A percentile compares a stretch with the other conserved stretches of the same genome.
Evolutionary conservation across 2,797 vertebrate genomes (phyloP).

Genomic region (Naso thynnoides): DNA sequence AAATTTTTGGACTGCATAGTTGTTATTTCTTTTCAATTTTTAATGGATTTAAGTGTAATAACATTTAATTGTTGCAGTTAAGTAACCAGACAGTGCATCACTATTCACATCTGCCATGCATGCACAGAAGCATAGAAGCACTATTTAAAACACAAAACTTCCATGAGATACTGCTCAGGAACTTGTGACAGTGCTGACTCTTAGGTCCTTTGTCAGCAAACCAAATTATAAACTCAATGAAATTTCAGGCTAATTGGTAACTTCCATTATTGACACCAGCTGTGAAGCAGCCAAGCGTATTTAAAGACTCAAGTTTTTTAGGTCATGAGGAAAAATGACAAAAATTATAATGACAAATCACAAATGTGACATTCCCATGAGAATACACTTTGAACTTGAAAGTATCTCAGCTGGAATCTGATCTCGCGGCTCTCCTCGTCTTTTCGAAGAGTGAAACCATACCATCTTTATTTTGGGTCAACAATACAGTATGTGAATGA

Average conservation of each 20-base stretch:
- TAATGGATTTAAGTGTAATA: background rate
- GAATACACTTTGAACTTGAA: conserved; percentile 59
- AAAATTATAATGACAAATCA: conserved; percentile 37
- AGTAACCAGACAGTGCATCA: background rate
- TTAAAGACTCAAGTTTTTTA: conserved; percentile 1
- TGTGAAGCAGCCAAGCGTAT: background rate
- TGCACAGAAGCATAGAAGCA: background rate
- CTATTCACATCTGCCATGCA: background rate
- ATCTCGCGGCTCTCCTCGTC: conserved; percentile 45
- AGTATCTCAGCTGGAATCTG: conserved; percentile 63
- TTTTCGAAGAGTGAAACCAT: conserved; percentile 57
- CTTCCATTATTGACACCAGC: conserved; percentile 20
- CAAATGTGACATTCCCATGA: conserved; percentile 47
- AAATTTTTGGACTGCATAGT: background rate
- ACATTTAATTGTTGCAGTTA: background rate
- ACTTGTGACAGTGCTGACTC: background rate
- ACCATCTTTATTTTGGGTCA: conserved; percentile 75
- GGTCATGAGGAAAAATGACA: background rate
- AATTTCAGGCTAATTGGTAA: background rate
- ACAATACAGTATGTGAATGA: conserved; percentile 83
- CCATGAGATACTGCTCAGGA: conserved; percentile 7
- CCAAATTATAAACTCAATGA: background rate
- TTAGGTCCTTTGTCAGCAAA: background rate
- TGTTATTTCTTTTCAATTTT: background rate
- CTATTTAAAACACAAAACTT: background rate